Conservation (phyloP, 1,140 invertebrate species). For the Drosophila pallidifrons region DNA sequence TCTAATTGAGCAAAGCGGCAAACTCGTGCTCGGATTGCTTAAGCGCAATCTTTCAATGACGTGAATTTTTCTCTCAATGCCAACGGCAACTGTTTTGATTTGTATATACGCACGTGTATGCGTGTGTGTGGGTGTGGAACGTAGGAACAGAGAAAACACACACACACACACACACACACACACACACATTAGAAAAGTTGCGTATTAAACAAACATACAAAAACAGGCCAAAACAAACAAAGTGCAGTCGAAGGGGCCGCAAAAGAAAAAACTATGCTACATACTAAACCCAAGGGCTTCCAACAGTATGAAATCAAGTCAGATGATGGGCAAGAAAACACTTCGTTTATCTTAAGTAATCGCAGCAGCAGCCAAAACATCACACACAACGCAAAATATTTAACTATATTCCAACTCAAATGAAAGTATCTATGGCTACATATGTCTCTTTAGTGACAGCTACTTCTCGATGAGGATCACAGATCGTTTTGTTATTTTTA, state of each 20-base stretch:
- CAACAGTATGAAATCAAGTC: constrained; percentile 13
- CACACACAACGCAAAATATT: too few species aligned
- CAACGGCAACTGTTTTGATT: constrained; percentile 69
- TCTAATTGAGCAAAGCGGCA: constrained; percentile 75
- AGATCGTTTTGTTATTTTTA: too few species aligned
- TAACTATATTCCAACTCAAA: too few species aligned
- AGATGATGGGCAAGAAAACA: neutral
- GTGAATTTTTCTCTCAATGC: constrained; percentile 32
- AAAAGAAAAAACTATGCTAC: neutral
- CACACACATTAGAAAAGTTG: constrained; percentile 57
- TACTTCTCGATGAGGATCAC: too few species aligned
- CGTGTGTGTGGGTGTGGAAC: constrained; percentile 29
- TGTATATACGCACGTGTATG: constrained; percentile 39
- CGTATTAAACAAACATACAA: constrained; percentile 48
- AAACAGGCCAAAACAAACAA: constrained; percentile 34
- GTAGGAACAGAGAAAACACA: neutral
- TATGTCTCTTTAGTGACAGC: too few species aligned
- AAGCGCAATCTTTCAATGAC: constrained; percentile 56
- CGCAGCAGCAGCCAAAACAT: neutral
- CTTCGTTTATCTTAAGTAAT: neutral
- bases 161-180: constrained; percentile 50
- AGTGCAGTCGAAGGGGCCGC: constrained; percentile 9
- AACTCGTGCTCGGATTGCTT: constrained; percentile 69
- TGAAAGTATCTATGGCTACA: too few species aligned
- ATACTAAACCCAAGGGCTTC: constrained; percentile 5